These are phyloP conservation scores for Leuciscus waleckii DNA, from an alignment of 2,797 vertebrate species.

Conservation along the genomic window DNA sequence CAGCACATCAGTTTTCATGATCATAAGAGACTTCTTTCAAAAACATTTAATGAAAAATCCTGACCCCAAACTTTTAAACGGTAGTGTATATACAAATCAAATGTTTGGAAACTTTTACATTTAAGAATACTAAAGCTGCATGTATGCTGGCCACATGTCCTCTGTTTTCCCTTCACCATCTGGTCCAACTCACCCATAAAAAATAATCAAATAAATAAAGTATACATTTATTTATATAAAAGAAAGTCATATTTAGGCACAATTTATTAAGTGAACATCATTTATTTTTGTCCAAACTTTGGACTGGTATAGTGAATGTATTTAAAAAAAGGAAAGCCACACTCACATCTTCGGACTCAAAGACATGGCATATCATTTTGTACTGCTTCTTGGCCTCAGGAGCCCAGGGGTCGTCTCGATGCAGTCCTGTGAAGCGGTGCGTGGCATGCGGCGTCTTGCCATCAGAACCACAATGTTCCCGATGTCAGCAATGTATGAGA, in stretches of 20 bases:
- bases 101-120: background rate
- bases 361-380: conserved; percentile 99
- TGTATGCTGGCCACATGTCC: background rate
- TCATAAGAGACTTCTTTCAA: background rate
- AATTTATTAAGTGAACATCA: background rate
- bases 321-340: background rate
- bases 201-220: background rate
- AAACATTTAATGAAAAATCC: background rate
- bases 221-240: background rate
- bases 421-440: conserved; percentile 95
- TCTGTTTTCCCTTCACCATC: background rate
- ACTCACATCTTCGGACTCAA: conserved; percentile 98
- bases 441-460: conserved; percentile 94
- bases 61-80: background rate
- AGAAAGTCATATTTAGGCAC: background rate
- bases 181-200: background rate
- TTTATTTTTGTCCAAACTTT: background rate
- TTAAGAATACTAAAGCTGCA: background rate
- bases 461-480: conserved; percentile 98
- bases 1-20: background rate
- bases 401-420: conserved; percentile 96
- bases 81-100: background rate
- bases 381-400: conserved; percentile 97
- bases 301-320: background rate
- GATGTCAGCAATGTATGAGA: conserved; percentile 98